Percentiles rank a stretch among this genome's conserved stretches.
These are phyloP conservation scores for Agonum fuliginosum DNA, from an alignment of 2,888 invertebrate genomes.

Conservation along the genomic window DNA sequence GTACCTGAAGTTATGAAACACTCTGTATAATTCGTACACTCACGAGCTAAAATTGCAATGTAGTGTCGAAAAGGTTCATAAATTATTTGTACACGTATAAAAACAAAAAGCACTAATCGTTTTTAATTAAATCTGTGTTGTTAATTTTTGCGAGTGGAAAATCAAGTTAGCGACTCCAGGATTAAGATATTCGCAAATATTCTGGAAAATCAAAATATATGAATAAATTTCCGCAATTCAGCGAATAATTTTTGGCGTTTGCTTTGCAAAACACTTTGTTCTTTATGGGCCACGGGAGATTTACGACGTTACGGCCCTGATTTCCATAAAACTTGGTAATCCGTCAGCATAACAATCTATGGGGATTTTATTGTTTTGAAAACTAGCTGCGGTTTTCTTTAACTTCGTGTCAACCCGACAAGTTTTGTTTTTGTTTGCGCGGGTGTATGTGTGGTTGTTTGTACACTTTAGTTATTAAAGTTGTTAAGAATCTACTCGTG, in stretches of 20 bases:
- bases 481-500: constrained; percentile 20
- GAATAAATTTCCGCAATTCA: constrained; percentile 36
- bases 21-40: too few relatives aligned
- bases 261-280: constrained; percentile 28
- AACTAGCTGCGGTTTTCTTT: constrained; percentile 47
- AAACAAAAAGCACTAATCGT: too few relatives aligned
- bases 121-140: too few relatives aligned
- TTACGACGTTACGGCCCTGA: constrained; percentile 46
- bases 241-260: constrained; percentile 38
- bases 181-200: constrained; percentile 33
- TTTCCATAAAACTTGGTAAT: constrained; percentile 57
- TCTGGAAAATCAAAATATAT: constrained; percentile 37
- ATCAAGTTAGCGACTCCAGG: background rate
- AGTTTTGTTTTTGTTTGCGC: constrained; percentile 45
- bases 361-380: constrained; percentile 57
- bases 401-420: constrained; percentile 48
- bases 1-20: too few relatives aligned
- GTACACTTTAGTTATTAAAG: constrained; percentile 51
- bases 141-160: background rate
- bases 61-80: too few relatives aligned
- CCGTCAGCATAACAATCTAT: constrained; percentile 53
- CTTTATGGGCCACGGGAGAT: constrained; percentile 45
- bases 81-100: too few relatives aligned
- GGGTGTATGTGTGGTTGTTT: constrained; percentile 35
- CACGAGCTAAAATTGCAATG: too few relatives aligned